Conservation (phyloP, 2,888 invertebrate species). For the Sepioteuthis lessoniana region DNA sequence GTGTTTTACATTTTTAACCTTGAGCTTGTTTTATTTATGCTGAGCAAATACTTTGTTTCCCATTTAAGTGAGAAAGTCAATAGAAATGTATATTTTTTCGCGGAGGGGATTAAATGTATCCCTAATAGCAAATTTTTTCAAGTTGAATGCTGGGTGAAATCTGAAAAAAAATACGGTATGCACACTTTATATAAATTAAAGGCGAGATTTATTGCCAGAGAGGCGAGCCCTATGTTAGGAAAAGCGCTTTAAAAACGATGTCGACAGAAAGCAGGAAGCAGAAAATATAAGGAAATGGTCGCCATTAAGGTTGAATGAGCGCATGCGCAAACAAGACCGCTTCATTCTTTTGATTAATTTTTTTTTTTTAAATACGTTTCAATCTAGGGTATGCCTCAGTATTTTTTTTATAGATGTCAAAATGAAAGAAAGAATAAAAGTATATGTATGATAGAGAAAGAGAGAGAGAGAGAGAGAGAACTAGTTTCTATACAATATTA, state of each 20-base stretch:
- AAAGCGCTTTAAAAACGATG: not conserved
- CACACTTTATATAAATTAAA: not conserved
- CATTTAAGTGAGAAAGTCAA: not conserved
- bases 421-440: not conserved
- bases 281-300: not conserved
- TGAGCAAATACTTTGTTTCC: not conserved
- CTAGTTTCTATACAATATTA: no score
- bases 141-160: not conserved
- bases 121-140: not conserved
- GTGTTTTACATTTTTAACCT: no score
- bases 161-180: not conserved
- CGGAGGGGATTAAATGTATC: not conserved
- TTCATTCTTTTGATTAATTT: not conserved
- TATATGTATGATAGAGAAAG: not conserved
- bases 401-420: not conserved
- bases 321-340: not conserved
- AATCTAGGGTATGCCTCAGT: not conserved
- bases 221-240: not conserved
- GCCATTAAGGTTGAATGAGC: not conserved
- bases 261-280: not conserved
- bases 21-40: no score
- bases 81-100: not conserved
- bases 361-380: not conserved
- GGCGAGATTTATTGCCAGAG: not conserved
- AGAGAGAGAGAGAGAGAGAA: not conserved